phyloP scores from a whole-genome alignment of 2,113 vertebrate species.

The Panurus biarmicus region DNA sequence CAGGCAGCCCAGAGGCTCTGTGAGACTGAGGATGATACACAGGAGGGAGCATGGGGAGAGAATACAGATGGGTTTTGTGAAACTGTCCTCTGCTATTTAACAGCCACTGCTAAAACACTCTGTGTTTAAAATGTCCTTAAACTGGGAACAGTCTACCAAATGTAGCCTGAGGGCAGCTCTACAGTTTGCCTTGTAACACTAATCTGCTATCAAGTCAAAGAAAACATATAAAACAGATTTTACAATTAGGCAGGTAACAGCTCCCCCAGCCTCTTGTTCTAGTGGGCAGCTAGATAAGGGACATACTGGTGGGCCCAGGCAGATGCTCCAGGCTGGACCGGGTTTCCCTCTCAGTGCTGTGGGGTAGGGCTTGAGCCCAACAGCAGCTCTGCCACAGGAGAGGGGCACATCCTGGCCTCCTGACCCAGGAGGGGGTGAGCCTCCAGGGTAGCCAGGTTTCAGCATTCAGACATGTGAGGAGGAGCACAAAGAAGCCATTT shows the following conservation, averaged over 20 bases:
- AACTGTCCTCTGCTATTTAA: not conserved
- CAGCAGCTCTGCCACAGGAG: not conserved
- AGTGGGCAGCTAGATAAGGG: not conserved
- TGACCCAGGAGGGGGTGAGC: conserved; percentile 1
- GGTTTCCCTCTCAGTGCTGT: not conserved
- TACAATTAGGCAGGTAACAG: not conserved
- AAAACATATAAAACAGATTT: not conserved
- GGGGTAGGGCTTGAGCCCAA: not conserved
- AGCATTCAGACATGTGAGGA: conserved; percentile 19
- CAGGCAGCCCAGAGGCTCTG: rapidly evolving
- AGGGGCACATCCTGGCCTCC: conserved; percentile 27
- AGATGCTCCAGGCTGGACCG: not conserved
- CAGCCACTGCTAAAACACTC: not conserved
- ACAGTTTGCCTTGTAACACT: not conserved
- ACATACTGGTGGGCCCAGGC: rapidly evolving
- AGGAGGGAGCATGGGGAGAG: not conserved
- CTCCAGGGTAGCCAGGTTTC: conserved; percentile 48
- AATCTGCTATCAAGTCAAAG: not conserved
- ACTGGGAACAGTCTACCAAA: not conserved
- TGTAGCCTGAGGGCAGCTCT: not conserved
- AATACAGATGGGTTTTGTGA: not conserved
- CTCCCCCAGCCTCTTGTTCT: not conserved
- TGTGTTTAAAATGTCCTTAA: not conserved
- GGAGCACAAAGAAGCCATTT: conserved; percentile 65
- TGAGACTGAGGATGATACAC: not conserved